phyloP scores from a whole-genome alignment of 2,888 invertebrate genomes.

The Calameuta filiformis region DNA sequence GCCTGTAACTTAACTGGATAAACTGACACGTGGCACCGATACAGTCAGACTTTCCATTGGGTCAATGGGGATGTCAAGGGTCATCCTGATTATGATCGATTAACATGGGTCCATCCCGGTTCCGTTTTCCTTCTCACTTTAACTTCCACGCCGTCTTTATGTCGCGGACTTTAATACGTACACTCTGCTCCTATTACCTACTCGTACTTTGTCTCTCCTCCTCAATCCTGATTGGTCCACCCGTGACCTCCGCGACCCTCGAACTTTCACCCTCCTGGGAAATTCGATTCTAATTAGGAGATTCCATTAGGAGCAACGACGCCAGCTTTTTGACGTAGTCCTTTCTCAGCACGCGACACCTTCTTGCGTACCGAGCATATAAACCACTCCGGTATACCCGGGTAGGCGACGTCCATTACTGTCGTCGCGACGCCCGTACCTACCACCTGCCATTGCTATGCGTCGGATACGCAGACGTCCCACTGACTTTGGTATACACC shows the following conservation, averaged over 20 bases:
- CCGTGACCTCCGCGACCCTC: background rate
- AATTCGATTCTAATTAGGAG: background rate
- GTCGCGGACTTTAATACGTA: background rate
- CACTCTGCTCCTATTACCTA: background rate
- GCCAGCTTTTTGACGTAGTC: background rate
- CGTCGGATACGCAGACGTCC: background rate
- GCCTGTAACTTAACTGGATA: background rate
- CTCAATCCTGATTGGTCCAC: background rate
- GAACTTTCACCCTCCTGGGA: background rate
- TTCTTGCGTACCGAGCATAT: background rate
- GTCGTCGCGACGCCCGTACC: background rate
- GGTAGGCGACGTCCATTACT: background rate
- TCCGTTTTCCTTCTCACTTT: background rate
- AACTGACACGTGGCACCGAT: background rate
- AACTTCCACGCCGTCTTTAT: background rate
- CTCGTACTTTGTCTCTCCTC: background rate
- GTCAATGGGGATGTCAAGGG: background rate
- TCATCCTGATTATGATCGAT: conserved; percentile 14
- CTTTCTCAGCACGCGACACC: background rate
- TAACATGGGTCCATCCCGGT: background rate
- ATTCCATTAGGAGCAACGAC: background rate
- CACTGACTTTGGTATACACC: background rate
- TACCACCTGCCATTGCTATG: background rate
- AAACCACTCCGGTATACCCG: background rate
- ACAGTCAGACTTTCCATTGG: background rate